Evolutionary conservation across 2,888 invertebrate species (phyloP).

Genomic region (Patella caerulea): DNA sequence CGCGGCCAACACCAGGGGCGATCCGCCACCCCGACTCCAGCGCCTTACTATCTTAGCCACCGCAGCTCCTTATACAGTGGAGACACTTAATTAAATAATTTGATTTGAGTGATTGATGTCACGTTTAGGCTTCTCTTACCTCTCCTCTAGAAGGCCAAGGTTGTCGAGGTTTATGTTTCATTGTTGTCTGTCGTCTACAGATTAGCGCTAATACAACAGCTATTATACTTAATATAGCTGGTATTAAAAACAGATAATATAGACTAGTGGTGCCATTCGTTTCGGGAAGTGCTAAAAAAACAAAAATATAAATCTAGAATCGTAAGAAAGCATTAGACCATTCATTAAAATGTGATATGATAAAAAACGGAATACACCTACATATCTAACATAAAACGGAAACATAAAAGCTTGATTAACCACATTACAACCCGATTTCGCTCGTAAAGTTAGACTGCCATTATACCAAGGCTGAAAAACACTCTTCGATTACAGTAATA

Average conservation of each 20-base stretch:
- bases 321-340: too few species aligned
- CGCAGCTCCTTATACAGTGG: too few species aligned
- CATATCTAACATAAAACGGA: constrained; percentile 5
- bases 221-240: constrained; percentile 17
- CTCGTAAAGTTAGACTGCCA: too few species aligned
- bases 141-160: constrained; percentile 11
- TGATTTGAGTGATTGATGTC: too few species aligned
- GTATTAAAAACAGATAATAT: constrained; percentile 26
- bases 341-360: too few species aligned
- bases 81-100: too few species aligned
- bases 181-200: constrained; percentile 16
- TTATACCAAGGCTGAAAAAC: too few species aligned
- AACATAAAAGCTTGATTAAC: constrained; percentile 1
- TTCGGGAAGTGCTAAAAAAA: neutral
- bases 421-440: neutral
- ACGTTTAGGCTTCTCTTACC: constrained; percentile 1
- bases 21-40: too few species aligned
- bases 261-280: constrained; percentile 18
- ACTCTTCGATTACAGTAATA: too few species aligned
- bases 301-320: neutral
- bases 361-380: neutral
- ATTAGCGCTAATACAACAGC: constrained; percentile 20
- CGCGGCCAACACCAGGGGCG: too few species aligned
- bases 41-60: too few species aligned
- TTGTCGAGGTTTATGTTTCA: too few species aligned